Evolutionary conservation across 2,888 invertebrate genomes (phyloP).

Genomic region (Pinctada fucata): DNA sequence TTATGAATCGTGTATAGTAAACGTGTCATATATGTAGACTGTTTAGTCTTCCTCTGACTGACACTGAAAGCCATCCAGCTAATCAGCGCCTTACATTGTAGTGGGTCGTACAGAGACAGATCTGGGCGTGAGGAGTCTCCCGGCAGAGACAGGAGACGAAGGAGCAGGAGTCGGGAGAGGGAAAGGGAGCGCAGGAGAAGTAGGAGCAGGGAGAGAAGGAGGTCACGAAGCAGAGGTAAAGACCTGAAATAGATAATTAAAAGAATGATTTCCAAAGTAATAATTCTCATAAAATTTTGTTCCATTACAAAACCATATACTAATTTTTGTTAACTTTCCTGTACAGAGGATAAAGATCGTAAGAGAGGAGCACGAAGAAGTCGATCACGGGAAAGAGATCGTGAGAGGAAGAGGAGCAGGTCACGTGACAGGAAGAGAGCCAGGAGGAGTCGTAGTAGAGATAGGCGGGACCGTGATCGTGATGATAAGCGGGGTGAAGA

Average conservation of each 20-base stretch:
- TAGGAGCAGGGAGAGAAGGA: constrained; percentile 54
- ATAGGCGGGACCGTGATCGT: constrained; percentile 54
- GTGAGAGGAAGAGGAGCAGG: constrained; percentile 57
- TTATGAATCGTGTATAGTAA: too few relatives aligned
- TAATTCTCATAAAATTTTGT: background rate
- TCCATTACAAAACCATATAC: background rate
- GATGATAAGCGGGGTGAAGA: constrained; percentile 51
- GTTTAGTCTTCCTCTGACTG: too few relatives aligned
- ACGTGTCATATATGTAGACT: too few relatives aligned
- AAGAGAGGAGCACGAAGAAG: constrained; percentile 47
- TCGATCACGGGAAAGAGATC: constrained; percentile 62
- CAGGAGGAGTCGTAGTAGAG: constrained; percentile 54
- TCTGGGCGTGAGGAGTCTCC: constrained; percentile 25
- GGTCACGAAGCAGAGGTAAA: constrained; percentile 39
- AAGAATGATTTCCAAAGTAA: background rate
- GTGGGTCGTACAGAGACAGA: constrained; percentile 23
- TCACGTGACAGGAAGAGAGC: constrained; percentile 55
- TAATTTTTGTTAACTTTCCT: background rate
- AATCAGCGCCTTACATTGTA: background rate
- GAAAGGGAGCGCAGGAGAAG: constrained; percentile 46
- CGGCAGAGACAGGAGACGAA: constrained; percentile 15
- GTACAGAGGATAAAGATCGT: constrained; percentile 47
- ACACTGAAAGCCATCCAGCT: too few relatives aligned
- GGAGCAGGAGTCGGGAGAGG: constrained; percentile 48
- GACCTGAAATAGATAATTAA: background rate